phyloP scores from a whole-genome alignment of 92 coral and sea anemone genomes.

The Phenganax subtilis region DNA sequence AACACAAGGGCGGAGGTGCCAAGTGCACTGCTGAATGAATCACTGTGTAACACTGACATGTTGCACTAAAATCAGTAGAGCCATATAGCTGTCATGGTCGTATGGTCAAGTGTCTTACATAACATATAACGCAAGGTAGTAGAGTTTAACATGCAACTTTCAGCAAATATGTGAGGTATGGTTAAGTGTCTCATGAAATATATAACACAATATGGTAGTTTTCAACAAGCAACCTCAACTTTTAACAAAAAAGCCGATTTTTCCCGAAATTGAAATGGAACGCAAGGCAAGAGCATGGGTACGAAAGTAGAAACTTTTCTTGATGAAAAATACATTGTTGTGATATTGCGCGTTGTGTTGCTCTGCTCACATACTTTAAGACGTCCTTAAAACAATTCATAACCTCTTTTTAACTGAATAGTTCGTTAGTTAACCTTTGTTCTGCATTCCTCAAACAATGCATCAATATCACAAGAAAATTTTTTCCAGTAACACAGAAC shows the following conservation, averaged over 20 bases:
- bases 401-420: background rate
- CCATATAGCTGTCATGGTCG: no score
- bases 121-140: no score
- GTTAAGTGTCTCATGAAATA: no score
- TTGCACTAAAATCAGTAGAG: no score
- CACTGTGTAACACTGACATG: background rate
- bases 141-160: no score
- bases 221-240: background rate
- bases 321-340: background rate
- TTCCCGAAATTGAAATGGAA: background rate
- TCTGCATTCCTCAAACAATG: background rate
- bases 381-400: background rate
- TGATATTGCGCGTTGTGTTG: conserved; percentile 6
- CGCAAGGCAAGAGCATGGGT: background rate
- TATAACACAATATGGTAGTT: no score
- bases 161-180: no score
- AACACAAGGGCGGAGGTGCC: background rate
- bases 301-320: background rate
- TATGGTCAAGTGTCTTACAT: no score
- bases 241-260: background rate
- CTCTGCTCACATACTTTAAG: conserved; percentile 6
- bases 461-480: conserved; percentile 9
- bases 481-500: background rate
- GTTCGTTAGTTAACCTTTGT: conserved; percentile 6
- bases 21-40: background rate